These are phyloP conservation scores for Toxotes chatareus DNA, from an alignment of 2,113 vertebrate genomes.

Conservation along the genomic window DNA sequence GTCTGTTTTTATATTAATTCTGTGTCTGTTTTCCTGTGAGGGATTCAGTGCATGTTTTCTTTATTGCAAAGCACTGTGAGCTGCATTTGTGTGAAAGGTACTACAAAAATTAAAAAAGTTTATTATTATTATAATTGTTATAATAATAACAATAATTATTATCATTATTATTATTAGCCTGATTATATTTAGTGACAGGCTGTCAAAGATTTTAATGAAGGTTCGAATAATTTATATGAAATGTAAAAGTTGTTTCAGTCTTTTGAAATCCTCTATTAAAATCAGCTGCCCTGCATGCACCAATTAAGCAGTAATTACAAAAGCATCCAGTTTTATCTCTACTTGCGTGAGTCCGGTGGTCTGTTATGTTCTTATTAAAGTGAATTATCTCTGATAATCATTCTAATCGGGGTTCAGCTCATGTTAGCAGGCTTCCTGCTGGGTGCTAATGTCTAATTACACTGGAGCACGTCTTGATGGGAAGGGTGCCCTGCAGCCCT, in stretches of 20 bases:
- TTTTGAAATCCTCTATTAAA: slow-evolving; percentile 57
- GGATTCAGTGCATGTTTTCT: background rate
- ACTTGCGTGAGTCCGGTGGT: slow-evolving; percentile 69
- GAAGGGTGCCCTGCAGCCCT: slow-evolving; percentile 75
- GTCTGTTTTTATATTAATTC: background rate
- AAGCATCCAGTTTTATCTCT: slow-evolving; percentile 71
- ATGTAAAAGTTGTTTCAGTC: slow-evolving; percentile 32
- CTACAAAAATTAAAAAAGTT: background rate
- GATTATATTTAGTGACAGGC: slow-evolving; percentile 2
- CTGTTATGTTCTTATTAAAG: slow-evolving; percentile 80
- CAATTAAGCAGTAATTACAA: slow-evolving; percentile 76
- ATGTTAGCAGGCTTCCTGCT: slow-evolving; percentile 81
- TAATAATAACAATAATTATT: no score
- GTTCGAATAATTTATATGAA: slow-evolving; percentile 38
- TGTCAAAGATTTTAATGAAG: slow-evolving; percentile 31
- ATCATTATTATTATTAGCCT: background rate
- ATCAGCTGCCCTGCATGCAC: slow-evolving; percentile 67
- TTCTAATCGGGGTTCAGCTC: slow-evolving; percentile 80
- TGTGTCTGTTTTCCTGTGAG: background rate
- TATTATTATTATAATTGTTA: no score
- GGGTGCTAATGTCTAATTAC: slow-evolving; percentile 85
- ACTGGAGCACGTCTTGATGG: slow-evolving; percentile 77
- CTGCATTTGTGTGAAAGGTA: background rate
- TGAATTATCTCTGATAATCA: slow-evolving; percentile 82
- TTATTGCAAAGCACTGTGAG: background rate